Percentiles rank a stretch among this genome's conserved stretches.
These are phyloP conservation scores for Diorhabda sublineata DNA, from an alignment of 1,140 invertebrate genomes.

Conservation along the genomic window DNA sequence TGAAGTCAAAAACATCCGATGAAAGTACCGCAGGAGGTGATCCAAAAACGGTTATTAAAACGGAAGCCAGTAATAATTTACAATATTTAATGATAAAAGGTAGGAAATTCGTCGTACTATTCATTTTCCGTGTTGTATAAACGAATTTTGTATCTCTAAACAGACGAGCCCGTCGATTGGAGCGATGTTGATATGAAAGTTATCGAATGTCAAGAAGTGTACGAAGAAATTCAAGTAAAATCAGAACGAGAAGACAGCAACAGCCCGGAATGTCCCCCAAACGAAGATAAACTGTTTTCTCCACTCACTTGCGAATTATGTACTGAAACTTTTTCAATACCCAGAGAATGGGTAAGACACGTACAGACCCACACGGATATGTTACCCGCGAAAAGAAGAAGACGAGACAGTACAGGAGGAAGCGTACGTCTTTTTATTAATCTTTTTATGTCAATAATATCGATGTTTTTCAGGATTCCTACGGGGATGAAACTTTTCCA, in stretches of 20 bases:
- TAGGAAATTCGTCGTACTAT: not conserved
- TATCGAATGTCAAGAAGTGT: slow-evolving; percentile 57
- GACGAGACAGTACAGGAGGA: slow-evolving; percentile 45
- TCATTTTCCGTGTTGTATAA: no score
- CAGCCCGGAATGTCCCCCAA: slow-evolving; percentile 24
- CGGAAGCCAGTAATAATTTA: slow-evolving; percentile 39
- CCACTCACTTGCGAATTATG: slow-evolving; percentile 77
- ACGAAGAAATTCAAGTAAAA: slow-evolving; percentile 55
- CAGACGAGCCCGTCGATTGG: slow-evolving; percentile 53
- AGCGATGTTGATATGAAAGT: slow-evolving; percentile 62
- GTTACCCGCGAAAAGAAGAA: slow-evolving; percentile 51
- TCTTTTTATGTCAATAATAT: not conserved
- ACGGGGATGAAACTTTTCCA: slow-evolving; percentile 64
- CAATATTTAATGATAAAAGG: slow-evolving; percentile 51
- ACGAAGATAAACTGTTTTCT: slow-evolving; percentile 22
- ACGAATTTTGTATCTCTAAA: no score
- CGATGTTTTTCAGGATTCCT: slow-evolving; percentile 53
- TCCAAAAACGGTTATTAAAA: slow-evolving; percentile 29
- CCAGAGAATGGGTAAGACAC: slow-evolving; percentile 75
- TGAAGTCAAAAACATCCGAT: not conserved
- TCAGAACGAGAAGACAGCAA: slow-evolving; percentile 47
- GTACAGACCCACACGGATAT: slow-evolving; percentile 68
- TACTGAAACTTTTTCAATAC: slow-evolving; percentile 75
- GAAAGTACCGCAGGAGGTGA: not conserved
- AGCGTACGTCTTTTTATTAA: slow-evolving; percentile 7